Base-by-base conservation (phyloP, 2,113 vertebrate species). In the Archocentrus centrarchus region DNA sequence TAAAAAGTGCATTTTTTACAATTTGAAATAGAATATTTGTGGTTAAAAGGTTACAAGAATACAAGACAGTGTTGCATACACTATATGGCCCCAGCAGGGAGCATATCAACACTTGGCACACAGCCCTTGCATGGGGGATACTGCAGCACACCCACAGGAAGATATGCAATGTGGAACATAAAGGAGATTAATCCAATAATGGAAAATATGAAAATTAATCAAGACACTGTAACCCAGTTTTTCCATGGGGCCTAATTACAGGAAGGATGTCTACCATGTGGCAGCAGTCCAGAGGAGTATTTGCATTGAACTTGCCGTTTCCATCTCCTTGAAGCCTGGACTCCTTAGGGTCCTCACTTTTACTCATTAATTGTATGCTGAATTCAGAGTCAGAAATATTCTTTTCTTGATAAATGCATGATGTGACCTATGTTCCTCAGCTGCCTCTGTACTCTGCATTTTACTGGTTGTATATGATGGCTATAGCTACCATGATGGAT, bases 161-260 rank as follows among this genome's bases (percentile, higher is more conserved):
- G 76, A 82, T 47, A 18, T 80, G 79, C 53, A 3, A 82, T 78
- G 80, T 84, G 84, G 75, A 86, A 84, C 70, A 20, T 84, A 76
- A 83, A 9, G 58, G 70, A 87, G 84, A 91, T 91, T 81, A 89
- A 83, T 87, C 80, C 78, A 92, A 80, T 92, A 89, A 91, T 87
- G 60, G 47, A 66, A 85, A 83, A 87, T 83, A 80, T 83, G 58
- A 88, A 82, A 86, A 88, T 87, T 86, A 91, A 89, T 92, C 88
- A 90, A 91, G 80, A 79, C 70, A 60, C 59, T 80, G 30, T 84
- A 86, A 89, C 87, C 87, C 79, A 91, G 83, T 87, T 90, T 78
- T 77, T 90, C 79, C 59, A 79, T 22, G 47, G 76, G 83, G 83
- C 64, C 86, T 88, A 87, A 91, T 90, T 89, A 90, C 81, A 89